Evolutionary conservation across 2,113 vertebrate species (phyloP), one percentile per base, ranked within the genome.

Genomic region (Calonectris borealis): DNA sequence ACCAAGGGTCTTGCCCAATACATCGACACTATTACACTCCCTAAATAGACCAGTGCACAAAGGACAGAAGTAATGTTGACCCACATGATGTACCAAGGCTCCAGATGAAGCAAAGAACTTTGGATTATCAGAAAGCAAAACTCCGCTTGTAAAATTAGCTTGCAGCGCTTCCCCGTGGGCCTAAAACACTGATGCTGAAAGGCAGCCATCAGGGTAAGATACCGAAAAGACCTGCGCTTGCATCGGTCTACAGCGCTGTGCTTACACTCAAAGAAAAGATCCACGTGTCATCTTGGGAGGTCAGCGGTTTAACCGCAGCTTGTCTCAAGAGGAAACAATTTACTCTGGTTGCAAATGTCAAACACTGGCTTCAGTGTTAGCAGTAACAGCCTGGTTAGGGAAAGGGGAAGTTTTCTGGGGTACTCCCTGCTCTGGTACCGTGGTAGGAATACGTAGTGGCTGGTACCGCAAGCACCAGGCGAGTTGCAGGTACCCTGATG

Each of bases 241-340:
- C 88, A 71, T 78, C 3, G 0, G 2, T 65, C 48, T 81, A 27
- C 90, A 86, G 86, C 0, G 0, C 66, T 61, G 16, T 90, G 70
- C 82, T 95, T 38, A 69, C 58, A 69, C 68, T 38, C 79, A 64
- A 69, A 76, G 54, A 52, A 57, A 69, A 92, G 93, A 85, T 62
- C 60, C 72, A 71, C 1, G 0, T 2, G 5, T 90, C 24, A 2
- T 70, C 71, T 62, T 90, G 88, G 90, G 85, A 94, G 90, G 88
- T 96, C 92, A 96, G 94, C 15, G 20, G 90, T 94, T 92, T 87
- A 90, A 92, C 92, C 49, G 51, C 88, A 90, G 71, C 87, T 95
- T 96, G 88, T 96, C 90, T 96, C 71, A 38, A 93, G 83, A 96
- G 94, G 92, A 96, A 93, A 93, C 86, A 88, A 92, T 83, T 96